A percentile compares a stretch with the other conserved stretches of the same genome.
Conservation (phyloP, 2,888 invertebrate species). For the Limnephilus rhombicus region DNA sequence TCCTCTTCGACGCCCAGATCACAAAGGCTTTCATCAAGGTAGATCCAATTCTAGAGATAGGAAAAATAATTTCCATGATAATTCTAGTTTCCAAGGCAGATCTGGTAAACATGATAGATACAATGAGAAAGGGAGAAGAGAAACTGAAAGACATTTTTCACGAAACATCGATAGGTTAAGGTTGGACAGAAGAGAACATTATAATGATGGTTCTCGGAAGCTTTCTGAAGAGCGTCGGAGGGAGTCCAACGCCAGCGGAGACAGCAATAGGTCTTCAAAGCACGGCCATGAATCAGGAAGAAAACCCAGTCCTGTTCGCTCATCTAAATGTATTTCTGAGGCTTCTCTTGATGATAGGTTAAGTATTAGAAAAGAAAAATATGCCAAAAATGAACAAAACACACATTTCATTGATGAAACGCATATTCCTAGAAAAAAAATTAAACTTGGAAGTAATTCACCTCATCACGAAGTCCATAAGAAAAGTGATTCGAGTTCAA, state of each 20-base stretch:
- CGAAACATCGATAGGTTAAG: background rate
- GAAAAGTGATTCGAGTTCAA: background rate
- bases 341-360: background rate
- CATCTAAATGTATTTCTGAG: background rate
- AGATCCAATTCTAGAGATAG: constrained; percentile 18
- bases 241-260: background rate
- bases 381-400: background rate
- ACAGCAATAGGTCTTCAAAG: background rate
- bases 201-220: background rate
- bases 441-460: background rate
- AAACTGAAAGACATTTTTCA: background rate
- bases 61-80: background rate
- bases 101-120: background rate
- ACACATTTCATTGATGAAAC: background rate
- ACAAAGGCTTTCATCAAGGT: background rate
- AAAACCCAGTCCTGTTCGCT: background rate
- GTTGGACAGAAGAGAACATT: background rate
- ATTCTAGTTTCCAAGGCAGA: background rate
- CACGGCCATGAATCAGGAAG: background rate
- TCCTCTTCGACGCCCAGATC: constrained; percentile 2
- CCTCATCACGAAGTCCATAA: background rate
- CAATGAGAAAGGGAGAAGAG: background rate
- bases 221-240: background rate
- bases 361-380: background rate
- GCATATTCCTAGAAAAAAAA: background rate